Evolutionary conservation across 2,113 vertebrate genomes (phyloP).

Genomic region (Malaclemys terrapin): DNA sequence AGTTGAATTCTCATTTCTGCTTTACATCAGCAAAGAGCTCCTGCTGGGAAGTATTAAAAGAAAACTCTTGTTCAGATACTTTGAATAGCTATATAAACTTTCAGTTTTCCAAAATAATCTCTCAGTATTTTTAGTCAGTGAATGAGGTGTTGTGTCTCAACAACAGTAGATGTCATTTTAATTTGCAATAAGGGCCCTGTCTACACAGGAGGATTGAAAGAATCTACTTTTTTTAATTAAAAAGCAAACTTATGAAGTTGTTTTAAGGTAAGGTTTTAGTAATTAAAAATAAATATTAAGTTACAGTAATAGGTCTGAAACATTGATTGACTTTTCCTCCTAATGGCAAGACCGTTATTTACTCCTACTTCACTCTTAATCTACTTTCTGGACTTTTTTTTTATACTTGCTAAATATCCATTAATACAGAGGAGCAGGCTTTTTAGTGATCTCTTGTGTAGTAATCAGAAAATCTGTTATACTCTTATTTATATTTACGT

Average conservation of each 20-base stretch:
- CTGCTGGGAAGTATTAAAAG: background rate
- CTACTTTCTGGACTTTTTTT: background rate
- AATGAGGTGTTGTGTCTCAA: background rate
- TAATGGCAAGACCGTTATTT: background rate
- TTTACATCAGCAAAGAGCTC: background rate
- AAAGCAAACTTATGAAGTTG: background rate
- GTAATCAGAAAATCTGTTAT: background rate
- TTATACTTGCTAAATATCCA: background rate
- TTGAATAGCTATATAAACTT: background rate
- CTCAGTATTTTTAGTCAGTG: background rate
- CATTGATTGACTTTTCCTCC: background rate
- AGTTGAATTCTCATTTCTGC: background rate
- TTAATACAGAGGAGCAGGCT: background rate
- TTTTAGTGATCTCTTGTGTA: background rate
- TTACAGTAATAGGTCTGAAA: background rate
- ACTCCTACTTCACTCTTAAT: background rate
- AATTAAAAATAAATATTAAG: background rate
- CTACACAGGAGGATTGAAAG: background rate
- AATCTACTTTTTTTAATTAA: background rate
- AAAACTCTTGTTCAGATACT: background rate
- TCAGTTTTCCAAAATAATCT: background rate
- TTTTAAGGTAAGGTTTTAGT: background rate
- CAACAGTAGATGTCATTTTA: background rate
- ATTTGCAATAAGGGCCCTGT: background rate
- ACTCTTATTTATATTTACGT: background rate